Evolutionary conservation across 2,113 vertebrate genomes (phyloP).

Genomic region (Lophochroa leadbeateri): DNA sequence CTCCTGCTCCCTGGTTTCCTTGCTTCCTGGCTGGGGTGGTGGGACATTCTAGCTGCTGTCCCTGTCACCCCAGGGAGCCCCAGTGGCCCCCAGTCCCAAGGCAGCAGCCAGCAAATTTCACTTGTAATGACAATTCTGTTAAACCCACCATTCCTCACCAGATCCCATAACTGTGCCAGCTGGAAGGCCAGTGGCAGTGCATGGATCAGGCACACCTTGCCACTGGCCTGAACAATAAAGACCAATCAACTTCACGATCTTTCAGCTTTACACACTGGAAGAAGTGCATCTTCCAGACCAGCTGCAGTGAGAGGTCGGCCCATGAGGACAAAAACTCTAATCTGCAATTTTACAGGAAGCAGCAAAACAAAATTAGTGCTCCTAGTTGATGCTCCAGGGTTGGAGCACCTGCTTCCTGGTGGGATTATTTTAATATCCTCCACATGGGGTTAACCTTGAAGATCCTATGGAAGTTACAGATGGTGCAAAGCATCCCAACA

Average conservation of each 20-base stretch:
- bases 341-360: background rate
- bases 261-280: background rate
- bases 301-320: background rate
- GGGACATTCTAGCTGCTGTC: background rate
- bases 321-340: background rate
- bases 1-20: background rate
- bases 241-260: background rate
- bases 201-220: no score
- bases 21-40: background rate
- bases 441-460: background rate
- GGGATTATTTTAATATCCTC: background rate
- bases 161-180: accelerated
- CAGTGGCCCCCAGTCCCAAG: background rate
- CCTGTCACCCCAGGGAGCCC: accelerated
- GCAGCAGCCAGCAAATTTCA: background rate
- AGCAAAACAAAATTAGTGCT: background rate
- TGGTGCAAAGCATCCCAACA: background rate
- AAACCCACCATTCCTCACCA: accelerated
- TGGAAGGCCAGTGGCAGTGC: background rate
- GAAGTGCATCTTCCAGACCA: background rate
- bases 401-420: background rate
- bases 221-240: background rate
- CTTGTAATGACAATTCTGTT: background rate
- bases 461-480: background rate
- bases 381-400: background rate